Base-by-base conservation (phyloP, 2,113 vertebrate genomes). In the Gymnocephalus cernua region DNA sequence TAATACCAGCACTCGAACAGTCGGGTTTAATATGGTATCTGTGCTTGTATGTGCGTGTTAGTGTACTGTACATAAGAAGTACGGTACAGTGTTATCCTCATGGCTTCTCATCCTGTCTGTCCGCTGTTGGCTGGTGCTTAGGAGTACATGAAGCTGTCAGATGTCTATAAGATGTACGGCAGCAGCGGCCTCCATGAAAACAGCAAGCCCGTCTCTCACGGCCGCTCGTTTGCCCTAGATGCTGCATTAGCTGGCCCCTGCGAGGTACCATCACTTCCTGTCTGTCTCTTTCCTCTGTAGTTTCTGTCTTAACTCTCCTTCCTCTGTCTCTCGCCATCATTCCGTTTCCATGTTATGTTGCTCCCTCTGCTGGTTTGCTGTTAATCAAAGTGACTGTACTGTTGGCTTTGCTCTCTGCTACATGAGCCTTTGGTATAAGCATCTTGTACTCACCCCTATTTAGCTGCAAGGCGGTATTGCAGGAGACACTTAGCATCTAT, bases 61-160 rank as follows among this genome's bases (percentile, higher is more conserved):
- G 18, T 56, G 14, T 15, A 6, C 51, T 61, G 57, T 38, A 29
- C 11, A 44, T 75, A 35, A 48, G 56, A 14, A n/a, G 41, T 35
- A 2, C 15, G 10, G 50, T 18, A 0, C 2, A 50, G 45, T 41
- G 16, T 72, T 74, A 65, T 80, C 54, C 83, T 90, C 82, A 82
- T 65, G 15, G 86, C 77, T 66, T 86, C 78, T 88, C 80, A 72
- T 88, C 82, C 71, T 79, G 77, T 90, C 85, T 89, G 65, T 80
- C 51, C 32, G 58, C 81, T 63, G 65, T 48, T 38, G 75, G 74
- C 81, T 53, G 83, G 44, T 35, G 86, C 80, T 93, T 93, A 96
- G 97, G 96, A 96, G 78, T 95, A 95, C 94, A 82, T 95, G 94
- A 96, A 94, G 93, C 95, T 94, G 90, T 94, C 95, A 84, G 96